Conservation (phyloP, 2,797 vertebrate species). For the Chelon labrosus region DNA sequence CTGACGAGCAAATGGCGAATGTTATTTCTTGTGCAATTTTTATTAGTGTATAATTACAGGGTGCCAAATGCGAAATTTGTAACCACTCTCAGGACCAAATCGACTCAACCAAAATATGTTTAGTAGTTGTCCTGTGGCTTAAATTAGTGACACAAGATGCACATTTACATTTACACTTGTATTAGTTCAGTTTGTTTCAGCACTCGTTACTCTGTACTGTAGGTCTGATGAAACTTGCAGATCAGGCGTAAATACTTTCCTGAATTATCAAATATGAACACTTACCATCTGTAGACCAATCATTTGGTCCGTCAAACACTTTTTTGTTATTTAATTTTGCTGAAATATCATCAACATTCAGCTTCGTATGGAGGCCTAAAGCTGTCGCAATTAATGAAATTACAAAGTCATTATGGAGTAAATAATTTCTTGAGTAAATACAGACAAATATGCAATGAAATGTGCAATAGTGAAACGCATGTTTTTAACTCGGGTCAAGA, state of each 20-base stretch:
- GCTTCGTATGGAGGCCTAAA: not conserved
- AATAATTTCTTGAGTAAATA: not conserved
- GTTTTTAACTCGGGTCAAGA: no score
- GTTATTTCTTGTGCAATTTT: constrained; percentile 64
- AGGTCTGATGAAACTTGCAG: constrained; percentile 41
- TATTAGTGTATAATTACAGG: constrained; percentile 42
- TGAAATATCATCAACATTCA: not conserved
- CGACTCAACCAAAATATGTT: constrained; percentile 61
- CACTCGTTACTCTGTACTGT: constrained; percentile 42
- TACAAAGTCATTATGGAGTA: not conserved
- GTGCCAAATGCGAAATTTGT: constrained; percentile 68
- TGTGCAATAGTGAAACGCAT: no score
- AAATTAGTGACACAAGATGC: constrained; percentile 48
- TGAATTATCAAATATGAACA: not conserved
- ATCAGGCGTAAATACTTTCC: constrained; percentile 20
- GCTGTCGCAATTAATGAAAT: not conserved
- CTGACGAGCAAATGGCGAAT: constrained; percentile 46
- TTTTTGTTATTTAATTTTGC: not conserved
- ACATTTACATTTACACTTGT: constrained; percentile 46
- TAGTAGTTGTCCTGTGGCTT: constrained; percentile 46
- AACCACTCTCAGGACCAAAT: constrained; percentile 78
- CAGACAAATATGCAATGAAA: no score
- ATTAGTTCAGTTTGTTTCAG: constrained; percentile 9
- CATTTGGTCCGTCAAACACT: not conserved
- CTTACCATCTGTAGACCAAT: not conserved